A percentile compares a stretch with the other conserved stretches of the same genome.
Evolutionary conservation across 2,888 invertebrate species (phyloP).

Genomic region (Iselma pallidipennis): DNA sequence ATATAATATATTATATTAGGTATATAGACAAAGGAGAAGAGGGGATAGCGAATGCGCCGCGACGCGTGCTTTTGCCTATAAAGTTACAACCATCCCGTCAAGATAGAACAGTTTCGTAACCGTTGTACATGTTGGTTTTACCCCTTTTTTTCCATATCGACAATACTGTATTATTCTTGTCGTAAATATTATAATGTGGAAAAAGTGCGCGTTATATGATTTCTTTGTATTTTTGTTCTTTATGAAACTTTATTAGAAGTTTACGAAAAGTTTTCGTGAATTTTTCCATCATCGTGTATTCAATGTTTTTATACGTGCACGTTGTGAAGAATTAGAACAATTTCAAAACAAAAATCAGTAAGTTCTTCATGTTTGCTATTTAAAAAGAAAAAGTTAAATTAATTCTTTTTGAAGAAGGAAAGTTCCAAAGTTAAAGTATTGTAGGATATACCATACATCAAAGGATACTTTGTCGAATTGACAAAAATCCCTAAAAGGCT

Average conservation of each 20-base stretch:
- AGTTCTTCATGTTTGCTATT: too few relatives aligned
- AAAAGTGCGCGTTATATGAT: background rate
- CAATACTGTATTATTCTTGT: background rate
- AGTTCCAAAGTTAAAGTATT: too few relatives aligned
- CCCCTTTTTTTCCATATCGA: background rate
- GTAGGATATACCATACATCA: too few relatives aligned
- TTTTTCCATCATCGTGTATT: background rate
- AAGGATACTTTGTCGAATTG: too few relatives aligned
- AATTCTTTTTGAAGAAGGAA: too few relatives aligned
- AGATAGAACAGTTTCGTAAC: conserved; percentile 25
- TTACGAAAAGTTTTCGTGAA: background rate
- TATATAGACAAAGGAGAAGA: too few relatives aligned
- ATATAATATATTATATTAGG: conserved; percentile 10
- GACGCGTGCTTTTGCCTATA: conserved; percentile 41
- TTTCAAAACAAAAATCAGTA: too few relatives aligned
- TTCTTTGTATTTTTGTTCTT: background rate
- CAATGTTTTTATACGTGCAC: background rate
- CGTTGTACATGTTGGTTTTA: background rate
- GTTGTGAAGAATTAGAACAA: background rate
- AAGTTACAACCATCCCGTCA: conserved; percentile 19
- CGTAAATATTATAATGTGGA: too few relatives aligned
- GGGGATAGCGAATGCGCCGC: conserved; percentile 41
- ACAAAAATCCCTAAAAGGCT: too few relatives aligned
- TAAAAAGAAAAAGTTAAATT: too few relatives aligned
- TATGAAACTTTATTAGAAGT: background rate